Conservation (phyloP, 2,797 vertebrate genomes). For the Girardinus metallicus region DNA sequence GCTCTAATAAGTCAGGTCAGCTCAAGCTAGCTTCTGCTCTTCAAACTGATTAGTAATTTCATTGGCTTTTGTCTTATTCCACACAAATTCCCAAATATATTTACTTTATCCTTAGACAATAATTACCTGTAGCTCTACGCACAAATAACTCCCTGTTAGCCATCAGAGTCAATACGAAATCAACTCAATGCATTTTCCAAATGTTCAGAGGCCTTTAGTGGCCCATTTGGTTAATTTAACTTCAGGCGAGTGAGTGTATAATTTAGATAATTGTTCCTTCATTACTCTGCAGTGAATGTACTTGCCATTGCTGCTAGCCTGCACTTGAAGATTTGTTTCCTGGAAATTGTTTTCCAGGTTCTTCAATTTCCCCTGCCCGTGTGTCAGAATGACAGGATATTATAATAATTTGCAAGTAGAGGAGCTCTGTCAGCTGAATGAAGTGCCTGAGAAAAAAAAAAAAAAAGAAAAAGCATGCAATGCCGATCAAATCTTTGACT, state of each 20-base stretch:
- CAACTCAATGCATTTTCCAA: conserved; percentile 5
- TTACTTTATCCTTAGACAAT: background rate
- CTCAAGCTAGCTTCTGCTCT: background rate
- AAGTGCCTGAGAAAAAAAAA: background rate
- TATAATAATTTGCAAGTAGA: conserved; percentile 55
- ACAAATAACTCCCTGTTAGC: background rate
- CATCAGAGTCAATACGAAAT: background rate
- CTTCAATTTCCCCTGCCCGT: conserved; percentile 41
- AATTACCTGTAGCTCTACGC: background rate
- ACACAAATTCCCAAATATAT: background rate
- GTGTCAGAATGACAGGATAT: conserved; percentile 50
- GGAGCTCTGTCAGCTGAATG: conserved; percentile 48
- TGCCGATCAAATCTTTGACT: background rate
- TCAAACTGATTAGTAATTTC: conserved; percentile 2
- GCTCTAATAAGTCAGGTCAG: background rate
- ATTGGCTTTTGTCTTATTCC: background rate
- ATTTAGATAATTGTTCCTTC: conserved; percentile 39
- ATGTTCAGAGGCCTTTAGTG: conserved; percentile 10
- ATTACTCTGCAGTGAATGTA: conserved; percentile 16
- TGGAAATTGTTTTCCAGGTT: conserved; percentile 36
- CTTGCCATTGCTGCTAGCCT: conserved; percentile 9
- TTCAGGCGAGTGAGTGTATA: conserved; percentile 20
- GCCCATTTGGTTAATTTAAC: conserved; percentile 30
- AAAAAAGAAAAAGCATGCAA: conserved; percentile 7
- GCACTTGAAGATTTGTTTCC: conserved; percentile 32